Conservation (phyloP, 2,113 vertebrate species). For the Phylloscopus trochiloides region DNA sequence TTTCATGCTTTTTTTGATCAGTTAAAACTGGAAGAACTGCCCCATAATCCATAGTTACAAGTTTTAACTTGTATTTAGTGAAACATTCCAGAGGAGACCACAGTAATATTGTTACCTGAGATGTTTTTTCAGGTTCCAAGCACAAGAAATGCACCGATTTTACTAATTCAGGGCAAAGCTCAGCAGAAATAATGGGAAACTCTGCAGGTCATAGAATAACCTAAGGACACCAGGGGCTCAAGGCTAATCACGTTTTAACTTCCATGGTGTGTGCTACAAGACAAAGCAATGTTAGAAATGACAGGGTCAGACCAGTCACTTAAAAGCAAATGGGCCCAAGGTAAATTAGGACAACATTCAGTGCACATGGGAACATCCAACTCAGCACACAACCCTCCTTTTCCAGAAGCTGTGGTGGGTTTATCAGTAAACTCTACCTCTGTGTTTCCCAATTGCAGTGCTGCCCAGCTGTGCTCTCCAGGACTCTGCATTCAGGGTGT, state of each 20-base stretch:
- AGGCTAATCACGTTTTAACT: not conserved
- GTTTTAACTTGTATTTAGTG: not conserved
- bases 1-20: not conserved
- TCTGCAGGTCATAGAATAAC: not conserved
- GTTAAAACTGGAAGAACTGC: not conserved
- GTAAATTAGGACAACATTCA: not conserved
- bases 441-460: not conserved
- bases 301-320: not conserved
- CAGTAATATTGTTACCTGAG: not conserved
- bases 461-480: not conserved
- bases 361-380: not conserved
- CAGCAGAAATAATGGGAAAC: not conserved
- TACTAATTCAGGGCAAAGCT: not conserved
- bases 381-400: not conserved
- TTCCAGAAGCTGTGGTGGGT: not conserved
- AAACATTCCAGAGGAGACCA: not conserved
- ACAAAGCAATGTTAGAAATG: not conserved
- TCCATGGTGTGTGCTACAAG: not conserved
- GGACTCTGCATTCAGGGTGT: not conserved
- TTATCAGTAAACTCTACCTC: not conserved
- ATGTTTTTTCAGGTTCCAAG: not conserved
- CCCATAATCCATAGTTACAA: not conserved
- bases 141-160: not conserved
- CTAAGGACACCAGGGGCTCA: not conserved
- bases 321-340: not conserved